Evolutionary conservation across 2,888 invertebrate species (phyloP).

Genomic region (Dugesia japonica): DNA sequence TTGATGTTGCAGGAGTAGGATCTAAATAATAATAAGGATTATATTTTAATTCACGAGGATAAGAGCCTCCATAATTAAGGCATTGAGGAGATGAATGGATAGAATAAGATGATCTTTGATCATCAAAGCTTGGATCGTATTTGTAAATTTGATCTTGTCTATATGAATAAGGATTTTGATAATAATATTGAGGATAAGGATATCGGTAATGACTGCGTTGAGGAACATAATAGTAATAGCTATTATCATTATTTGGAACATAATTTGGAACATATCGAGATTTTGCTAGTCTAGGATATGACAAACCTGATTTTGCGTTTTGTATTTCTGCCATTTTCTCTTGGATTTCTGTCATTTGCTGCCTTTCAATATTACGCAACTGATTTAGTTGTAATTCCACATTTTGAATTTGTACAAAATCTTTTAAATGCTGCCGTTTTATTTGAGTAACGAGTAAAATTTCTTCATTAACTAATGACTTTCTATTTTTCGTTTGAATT

Average conservation of each 20-base stretch:
- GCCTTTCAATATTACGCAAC: slow-evolving; percentile 36
- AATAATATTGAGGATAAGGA: neutral
- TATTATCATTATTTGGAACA: neutral
- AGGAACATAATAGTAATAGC: neutral
- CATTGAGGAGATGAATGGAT: slow-evolving; percentile 12
- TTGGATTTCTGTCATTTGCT: slow-evolving; percentile 33
- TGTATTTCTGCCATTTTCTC: slow-evolving; percentile 37
- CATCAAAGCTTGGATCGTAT: slow-evolving; percentile 12
- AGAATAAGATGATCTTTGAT: neutral
- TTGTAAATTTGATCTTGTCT: neutral
- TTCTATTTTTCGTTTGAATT: neutral
- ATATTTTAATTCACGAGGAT: neutral
- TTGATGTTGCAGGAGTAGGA: neutral
- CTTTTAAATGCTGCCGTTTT: slow-evolving; percentile 47
- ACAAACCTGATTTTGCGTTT: neutral
- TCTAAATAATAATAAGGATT: neutral
- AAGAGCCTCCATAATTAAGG: neutral
- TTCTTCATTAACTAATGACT: slow-evolving; percentile 48
- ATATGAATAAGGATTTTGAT: slow-evolving; percentile 5
- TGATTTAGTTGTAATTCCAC: slow-evolving; percentile 41
- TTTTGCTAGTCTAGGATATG: neutral
- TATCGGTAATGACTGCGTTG: neutral
- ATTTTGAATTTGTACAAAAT: slow-evolving; percentile 47
- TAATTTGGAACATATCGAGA: slow-evolving; percentile 1
- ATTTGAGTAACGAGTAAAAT: slow-evolving; percentile 48